Conservation (phyloP, 2,113 vertebrate genomes). For the Acanthisitta chloris region DNA sequence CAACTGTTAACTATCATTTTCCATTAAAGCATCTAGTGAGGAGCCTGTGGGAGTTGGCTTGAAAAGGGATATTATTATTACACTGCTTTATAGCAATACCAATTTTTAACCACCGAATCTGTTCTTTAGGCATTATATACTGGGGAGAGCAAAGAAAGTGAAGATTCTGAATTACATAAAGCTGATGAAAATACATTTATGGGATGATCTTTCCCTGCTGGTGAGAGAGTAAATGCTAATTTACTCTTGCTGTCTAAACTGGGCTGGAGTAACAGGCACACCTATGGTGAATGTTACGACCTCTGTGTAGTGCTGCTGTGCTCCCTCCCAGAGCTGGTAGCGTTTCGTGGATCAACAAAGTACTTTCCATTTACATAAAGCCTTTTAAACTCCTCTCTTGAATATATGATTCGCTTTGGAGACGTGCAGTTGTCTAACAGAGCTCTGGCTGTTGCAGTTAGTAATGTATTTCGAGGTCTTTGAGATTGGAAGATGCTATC, state of each 20-base stretch:
- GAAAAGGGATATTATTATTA: constrained; percentile 11
- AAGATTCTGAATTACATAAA: constrained; percentile 20
- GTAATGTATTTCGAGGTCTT: constrained; percentile 44
- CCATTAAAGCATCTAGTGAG: background rate
- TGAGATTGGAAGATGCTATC: constrained; percentile 42
- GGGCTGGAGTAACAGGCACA: background rate
- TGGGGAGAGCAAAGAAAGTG: background rate
- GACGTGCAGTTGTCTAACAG: constrained; percentile 3
- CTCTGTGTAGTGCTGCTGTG: constrained; percentile 36
- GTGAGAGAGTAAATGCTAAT: background rate
- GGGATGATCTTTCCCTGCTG: constrained; percentile 6
- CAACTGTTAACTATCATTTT: constrained; percentile 5
- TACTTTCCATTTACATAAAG: constrained; percentile 20
- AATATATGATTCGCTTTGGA: constrained; percentile 2
- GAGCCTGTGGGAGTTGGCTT: constrained; percentile 23
- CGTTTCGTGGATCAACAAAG: background rate
- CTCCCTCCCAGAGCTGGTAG: background rate
- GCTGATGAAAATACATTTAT: background rate
- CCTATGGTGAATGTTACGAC: background rate
- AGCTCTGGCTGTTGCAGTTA: constrained; percentile 5
- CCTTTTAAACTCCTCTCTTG: background rate
- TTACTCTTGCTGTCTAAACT: constrained; percentile 10
- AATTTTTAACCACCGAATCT: constrained; percentile 32
- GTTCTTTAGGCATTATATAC: background rate
- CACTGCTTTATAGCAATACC: constrained; percentile 18